Conservation (phyloP, 53 echinoderm and acorn worm species). For the Antedon mediterranea region DNA sequence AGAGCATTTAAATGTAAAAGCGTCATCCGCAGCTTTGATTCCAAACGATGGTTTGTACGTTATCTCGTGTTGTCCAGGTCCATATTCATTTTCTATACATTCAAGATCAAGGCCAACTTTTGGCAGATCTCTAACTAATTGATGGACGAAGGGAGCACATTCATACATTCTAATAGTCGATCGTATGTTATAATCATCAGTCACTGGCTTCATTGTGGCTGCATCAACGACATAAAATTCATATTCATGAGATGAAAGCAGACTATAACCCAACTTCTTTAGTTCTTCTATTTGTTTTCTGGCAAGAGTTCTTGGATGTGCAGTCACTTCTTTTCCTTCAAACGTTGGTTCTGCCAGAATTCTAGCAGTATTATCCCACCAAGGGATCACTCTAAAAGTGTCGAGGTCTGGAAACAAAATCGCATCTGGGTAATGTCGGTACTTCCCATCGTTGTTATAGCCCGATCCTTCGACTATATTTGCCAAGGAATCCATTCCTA, state of each 20-base stretch:
- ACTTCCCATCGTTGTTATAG: neutral
- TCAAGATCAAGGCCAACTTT: constrained; percentile 26
- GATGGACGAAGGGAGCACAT: constrained; percentile 10
- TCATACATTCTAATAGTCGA: neutral
- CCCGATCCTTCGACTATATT: neutral
- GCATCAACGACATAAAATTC: constrained; percentile 3
- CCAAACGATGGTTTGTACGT: constrained; percentile 24
- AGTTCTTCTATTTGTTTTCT: constrained; percentile 8
- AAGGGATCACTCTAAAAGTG: constrained; percentile 2
- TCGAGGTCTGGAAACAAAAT: constrained; percentile 4
- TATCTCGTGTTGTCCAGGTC: constrained; percentile 33
- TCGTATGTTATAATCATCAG: neutral
- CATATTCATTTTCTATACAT: constrained; percentile 16
- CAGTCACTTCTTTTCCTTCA: neutral
- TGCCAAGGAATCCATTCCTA: neutral
- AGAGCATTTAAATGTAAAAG: constrained; percentile 8
- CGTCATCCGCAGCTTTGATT: constrained; percentile 27
- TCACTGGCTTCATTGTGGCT: neutral
- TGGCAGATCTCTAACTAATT: constrained; percentile 8
- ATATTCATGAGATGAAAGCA: constrained; percentile 1
- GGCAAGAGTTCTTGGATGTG: constrained; percentile 5
- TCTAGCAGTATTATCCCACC: constrained; percentile 3
- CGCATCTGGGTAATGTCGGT: neutral
- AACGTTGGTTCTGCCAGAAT: constrained; percentile 9
- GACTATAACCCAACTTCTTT: constrained; percentile 8